These are phyloP conservation scores for Cataglyphis rosenhaueri DNA, from an alignment of 2,888 invertebrate species.

Conservation along the genomic window DNA sequence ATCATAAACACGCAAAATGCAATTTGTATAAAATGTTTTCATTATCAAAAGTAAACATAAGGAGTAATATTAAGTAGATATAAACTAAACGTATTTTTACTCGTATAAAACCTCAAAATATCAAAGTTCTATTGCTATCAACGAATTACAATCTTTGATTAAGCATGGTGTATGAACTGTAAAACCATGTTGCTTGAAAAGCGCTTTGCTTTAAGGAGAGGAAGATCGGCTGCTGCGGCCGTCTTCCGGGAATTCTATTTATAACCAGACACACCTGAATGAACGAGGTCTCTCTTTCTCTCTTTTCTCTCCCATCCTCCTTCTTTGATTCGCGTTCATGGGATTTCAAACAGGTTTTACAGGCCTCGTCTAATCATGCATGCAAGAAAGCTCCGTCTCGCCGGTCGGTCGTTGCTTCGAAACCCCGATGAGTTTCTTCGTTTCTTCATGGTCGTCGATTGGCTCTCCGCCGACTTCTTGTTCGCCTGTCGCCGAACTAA, in stretches of 20 bases:
- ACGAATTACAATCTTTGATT: not conserved
- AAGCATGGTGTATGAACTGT: not conserved
- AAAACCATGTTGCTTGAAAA: constrained; percentile 4
- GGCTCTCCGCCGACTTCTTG: not conserved
- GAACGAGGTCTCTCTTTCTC: constrained; percentile 56
- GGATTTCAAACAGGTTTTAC: constrained; percentile 70
- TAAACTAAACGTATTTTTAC: not conserved
- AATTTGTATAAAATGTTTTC: not conserved
- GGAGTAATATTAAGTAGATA: no score
- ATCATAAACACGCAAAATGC: not conserved
- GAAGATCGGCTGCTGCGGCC: constrained; percentile 74
- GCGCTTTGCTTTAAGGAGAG: constrained; percentile 15
- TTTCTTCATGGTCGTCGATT: constrained; percentile 57
- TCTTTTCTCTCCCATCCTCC: not conserved
- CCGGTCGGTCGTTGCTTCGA: constrained; percentile 46
- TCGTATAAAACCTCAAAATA: not conserved
- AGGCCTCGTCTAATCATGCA: constrained; percentile 67
- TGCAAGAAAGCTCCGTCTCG: constrained; percentile 64
- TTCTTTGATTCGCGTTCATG: constrained; percentile 45
- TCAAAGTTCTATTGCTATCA: not conserved
- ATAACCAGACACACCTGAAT: constrained; percentile 77
- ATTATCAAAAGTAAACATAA: not conserved
- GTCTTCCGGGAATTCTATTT: constrained; percentile 83
- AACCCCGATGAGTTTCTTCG: constrained; percentile 51
- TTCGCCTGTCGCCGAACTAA: not conserved